Evolutionary conservation across 2,888 invertebrate species (phyloP).

Genomic region (Ophion costatus): DNA sequence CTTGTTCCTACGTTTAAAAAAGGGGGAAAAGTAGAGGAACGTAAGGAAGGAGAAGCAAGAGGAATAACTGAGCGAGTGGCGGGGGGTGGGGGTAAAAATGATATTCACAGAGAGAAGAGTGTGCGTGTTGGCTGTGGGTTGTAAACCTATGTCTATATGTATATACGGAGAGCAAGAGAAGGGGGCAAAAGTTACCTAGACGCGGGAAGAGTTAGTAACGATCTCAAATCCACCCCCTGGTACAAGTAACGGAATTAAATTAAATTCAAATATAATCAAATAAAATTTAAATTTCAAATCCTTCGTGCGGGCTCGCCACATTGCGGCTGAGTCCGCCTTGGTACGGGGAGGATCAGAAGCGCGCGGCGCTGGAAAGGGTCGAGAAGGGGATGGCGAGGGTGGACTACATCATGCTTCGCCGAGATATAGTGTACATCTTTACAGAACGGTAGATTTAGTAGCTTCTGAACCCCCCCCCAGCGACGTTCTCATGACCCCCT

Average conservation of each 20-base stretch:
- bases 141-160: neutral
- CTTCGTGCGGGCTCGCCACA: slow-evolving; percentile 70
- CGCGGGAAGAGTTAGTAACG: slow-evolving; percentile 56
- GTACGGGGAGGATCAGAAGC: slow-evolving; percentile 31
- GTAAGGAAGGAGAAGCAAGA: neutral
- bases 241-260: slow-evolving; percentile 80
- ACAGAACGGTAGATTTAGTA: slow-evolving; percentile 62
- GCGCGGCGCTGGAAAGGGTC: slow-evolving; percentile 1
- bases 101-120: slow-evolving; percentile 46
- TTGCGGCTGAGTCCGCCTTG: slow-evolving; percentile 43
- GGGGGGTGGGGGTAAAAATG: slow-evolving; percentile 17
- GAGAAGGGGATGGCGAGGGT: slow-evolving; percentile 33
- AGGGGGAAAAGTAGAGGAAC: neutral
- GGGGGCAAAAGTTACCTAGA: slow-evolving; percentile 7
- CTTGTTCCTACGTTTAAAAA: slow-evolving; percentile 47
- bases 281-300: slow-evolving; percentile 84
- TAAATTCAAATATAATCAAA: slow-evolving; percentile 84
- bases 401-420: slow-evolving; percentile 51
- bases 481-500: slow-evolving; percentile 40
- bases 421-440: slow-evolving; percentile 58
- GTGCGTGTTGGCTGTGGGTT: slow-evolving; percentile 39
- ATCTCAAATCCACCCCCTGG: slow-evolving; percentile 62
- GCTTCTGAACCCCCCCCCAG: slow-evolving; percentile 21
- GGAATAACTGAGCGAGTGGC: neutral
- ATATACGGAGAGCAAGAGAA: neutral